Evolutionary conservation across 2,797 vertebrate genomes (phyloP).

Genomic region (Helostoma temminkii): DNA sequence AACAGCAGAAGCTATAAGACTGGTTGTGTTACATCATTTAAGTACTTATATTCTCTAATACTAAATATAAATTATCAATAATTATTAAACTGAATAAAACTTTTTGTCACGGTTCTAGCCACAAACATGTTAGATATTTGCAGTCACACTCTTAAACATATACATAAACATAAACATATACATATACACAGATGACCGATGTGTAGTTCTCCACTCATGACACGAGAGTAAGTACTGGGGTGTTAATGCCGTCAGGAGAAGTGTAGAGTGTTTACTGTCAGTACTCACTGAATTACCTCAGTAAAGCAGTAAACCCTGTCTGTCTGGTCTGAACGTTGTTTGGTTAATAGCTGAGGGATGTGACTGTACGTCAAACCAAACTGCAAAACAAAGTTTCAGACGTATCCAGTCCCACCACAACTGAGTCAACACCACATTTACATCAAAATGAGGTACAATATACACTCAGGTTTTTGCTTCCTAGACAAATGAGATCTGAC

Average conservation of each 20-base stretch:
- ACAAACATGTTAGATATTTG: no score
- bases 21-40: slow-evolving; percentile 9
- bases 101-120: neutral
- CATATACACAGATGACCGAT: neutral
- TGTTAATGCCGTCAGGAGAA: neutral
- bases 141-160: neutral
- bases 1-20: slow-evolving; percentile 8
- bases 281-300: neutral
- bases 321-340: neutral
- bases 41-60: slow-evolving; percentile 10
- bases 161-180: no score
- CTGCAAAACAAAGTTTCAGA: neutral
- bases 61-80: neutral
- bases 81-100: neutral
- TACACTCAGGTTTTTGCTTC: neutral
- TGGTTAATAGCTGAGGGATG: neutral
- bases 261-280: neutral
- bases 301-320: neutral
- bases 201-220: neutral
- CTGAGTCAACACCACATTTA: neutral
- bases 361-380: neutral
- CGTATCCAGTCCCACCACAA: neutral
- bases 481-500: neutral
- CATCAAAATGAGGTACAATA: neutral
- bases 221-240: neutral